Base-by-base conservation (phyloP, 2,113 vertebrate genomes). In the Ochotona curzoniae region DNA sequence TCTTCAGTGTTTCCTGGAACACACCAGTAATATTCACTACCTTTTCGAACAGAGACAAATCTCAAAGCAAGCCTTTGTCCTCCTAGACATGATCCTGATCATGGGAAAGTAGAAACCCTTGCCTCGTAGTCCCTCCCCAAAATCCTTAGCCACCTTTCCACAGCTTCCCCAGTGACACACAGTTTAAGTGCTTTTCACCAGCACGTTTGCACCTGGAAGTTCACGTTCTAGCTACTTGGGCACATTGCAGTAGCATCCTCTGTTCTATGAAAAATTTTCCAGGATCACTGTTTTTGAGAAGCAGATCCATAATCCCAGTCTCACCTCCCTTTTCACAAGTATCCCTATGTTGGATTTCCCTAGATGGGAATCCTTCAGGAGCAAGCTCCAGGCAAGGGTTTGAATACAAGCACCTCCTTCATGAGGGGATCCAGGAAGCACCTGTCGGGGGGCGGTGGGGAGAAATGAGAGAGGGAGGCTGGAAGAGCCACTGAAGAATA, bases 21-120 rank as follows among this genome's bases (percentile, higher is more conserved):
- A 93, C 73, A 74, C 96, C 93, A 96, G 95, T 96, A 96, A 96
- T 14, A 82, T 95, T 95, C 94, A 96, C 67, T 0, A 7, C 63
- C 91, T 96, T 97, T 97, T 96, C 94, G 96, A 96, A 97, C 91
- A 89, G 23, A 96, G 94, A 94, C 86, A 95, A 95, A 94, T 84
- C 87, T 96, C 93, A 97, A 94, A 96, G 94, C 17, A 0, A 73
- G 61, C 67, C 89, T 97, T 96, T 97, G 63, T 94, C 95, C 83
- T 86, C 15, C 66, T 44, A 90, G 74, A 93, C 94, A 94, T 76
- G 96, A 83, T 25, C 64, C 87, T 96, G 89, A 87, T 91, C 91
- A 93, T 35, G 78, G 82, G 87, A 93, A 76, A 84, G 15, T 14
- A 82, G 93, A 95, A 93, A 74, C 70, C 30, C 83, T 94, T 66